phyloP scores from a whole-genome alignment of 2,888 invertebrate genomes.

The Cephus sareptanus region DNA sequence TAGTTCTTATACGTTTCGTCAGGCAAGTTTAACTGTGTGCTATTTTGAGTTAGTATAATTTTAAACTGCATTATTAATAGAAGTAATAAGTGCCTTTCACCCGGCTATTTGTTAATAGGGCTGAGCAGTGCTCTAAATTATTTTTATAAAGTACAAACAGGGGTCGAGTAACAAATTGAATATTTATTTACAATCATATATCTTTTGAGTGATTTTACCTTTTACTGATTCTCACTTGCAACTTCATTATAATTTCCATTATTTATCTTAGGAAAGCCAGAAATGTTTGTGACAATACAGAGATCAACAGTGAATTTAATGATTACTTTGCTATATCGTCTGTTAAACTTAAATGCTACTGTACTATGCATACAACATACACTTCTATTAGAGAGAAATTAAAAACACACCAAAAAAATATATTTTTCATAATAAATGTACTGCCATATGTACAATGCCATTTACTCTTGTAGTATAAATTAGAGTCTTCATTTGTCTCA shows the following conservation, averaged over 20 bases:
- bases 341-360: neutral
- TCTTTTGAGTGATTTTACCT: neutral
- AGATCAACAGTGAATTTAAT: neutral
- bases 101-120: constrained; percentile 17
- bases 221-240: neutral
- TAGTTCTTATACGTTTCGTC: neutral
- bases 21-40: constrained; percentile 19
- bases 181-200: constrained; percentile 40
- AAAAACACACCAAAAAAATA: constrained; percentile 49
- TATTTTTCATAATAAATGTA: constrained; percentile 49
- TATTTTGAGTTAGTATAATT: constrained; percentile 38
- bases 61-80: constrained; percentile 32
- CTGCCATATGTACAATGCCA: constrained; percentile 58
- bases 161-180: constrained; percentile 23
- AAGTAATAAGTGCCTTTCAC: constrained; percentile 26
- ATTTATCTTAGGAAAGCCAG: neutral
- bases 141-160: constrained; percentile 13
- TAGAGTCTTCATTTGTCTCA: constrained; percentile 32
- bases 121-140: neutral
- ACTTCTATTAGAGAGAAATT: constrained; percentile 28
- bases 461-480: constrained; percentile 49
- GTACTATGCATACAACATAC: neutral
- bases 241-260: neutral
- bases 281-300: neutral
- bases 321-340: neutral